Evolutionary conservation across 2,113 vertebrate genomes (phyloP).

Genomic region (Diglossa brunneiventris): DNA sequence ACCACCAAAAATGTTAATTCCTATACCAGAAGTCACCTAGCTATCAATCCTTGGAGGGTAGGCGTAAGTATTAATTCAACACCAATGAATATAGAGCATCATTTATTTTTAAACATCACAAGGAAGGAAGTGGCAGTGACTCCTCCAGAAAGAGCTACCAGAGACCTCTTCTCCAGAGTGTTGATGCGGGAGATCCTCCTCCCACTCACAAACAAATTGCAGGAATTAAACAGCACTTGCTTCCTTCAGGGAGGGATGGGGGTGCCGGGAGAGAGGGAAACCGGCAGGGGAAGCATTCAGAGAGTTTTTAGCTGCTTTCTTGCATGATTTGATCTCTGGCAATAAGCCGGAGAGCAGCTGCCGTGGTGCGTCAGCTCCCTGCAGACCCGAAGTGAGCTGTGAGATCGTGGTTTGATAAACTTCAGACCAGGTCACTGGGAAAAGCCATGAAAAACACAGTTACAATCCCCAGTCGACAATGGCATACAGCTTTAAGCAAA

Average conservation of each 20-base stretch:
- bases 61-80: neutral
- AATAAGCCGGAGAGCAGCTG: slow-evolving; percentile 9
- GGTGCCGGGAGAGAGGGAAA: accelerated
- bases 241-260: neutral
- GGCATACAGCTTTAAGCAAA: neutral
- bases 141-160: neutral
- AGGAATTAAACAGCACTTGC: neutral
- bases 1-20: neutral
- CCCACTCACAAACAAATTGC: neutral
- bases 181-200: neutral
- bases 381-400: neutral
- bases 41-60: neutral
- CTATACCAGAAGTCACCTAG: neutral
- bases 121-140: neutral
- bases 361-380: neutral
- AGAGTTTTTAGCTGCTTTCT: neutral
- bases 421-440: neutral
- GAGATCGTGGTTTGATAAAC: neutral
- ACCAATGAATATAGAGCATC: neutral
- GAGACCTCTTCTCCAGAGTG: neutral
- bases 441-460: neutral
- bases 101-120: neutral
- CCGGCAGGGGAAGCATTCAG: neutral
- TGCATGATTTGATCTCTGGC: neutral
- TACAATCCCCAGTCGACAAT: neutral